Evolutionary conservation across 1,140 invertebrate genomes (phyloP).

Genomic region (Heterodera schachtii): DNA sequence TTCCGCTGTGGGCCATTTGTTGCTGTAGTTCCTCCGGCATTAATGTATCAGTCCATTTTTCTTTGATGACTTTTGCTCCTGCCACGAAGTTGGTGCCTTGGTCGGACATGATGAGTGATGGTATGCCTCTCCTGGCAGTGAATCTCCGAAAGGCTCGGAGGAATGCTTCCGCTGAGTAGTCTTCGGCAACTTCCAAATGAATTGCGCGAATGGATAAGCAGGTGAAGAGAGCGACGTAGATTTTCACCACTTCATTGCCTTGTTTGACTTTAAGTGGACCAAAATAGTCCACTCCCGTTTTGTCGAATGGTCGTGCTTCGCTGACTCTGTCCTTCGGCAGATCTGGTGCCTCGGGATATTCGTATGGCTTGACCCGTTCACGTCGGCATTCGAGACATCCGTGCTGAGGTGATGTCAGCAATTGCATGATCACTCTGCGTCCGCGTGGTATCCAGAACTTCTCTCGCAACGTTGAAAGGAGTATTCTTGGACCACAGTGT

Average conservation of each 20-base stretch:
- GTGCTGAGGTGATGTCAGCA: not conserved
- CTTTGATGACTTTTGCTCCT: not conserved
- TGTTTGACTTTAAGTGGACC: not conserved
- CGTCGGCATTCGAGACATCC: not conserved
- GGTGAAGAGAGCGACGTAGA: slow-evolving; percentile 9
- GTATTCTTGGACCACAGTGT: not conserved
- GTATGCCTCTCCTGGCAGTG: too few relatives aligned
- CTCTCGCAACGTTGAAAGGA: not conserved
- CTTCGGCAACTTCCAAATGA: not conserved
- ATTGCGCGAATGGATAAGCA: slow-evolving; percentile 22
- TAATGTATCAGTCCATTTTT: not conserved
- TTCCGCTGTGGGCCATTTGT: too few relatives aligned
- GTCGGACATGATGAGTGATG: too few relatives aligned
- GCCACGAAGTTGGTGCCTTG: too few relatives aligned
- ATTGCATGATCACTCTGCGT: not conserved
- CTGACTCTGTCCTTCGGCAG: not conserved
- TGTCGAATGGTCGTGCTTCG: not conserved
- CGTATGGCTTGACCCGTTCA: not conserved
- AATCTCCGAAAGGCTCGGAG: too few relatives aligned
- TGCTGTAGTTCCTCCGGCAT: too few relatives aligned
- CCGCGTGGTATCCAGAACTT: not conserved
- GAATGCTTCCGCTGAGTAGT: too few relatives aligned
- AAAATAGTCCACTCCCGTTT: too few relatives aligned
- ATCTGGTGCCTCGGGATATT: not conserved
- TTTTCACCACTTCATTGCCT: not conserved